Base-by-base conservation (phyloP, 2,113 vertebrate species). In the Dasyprocta punctata region DNA sequence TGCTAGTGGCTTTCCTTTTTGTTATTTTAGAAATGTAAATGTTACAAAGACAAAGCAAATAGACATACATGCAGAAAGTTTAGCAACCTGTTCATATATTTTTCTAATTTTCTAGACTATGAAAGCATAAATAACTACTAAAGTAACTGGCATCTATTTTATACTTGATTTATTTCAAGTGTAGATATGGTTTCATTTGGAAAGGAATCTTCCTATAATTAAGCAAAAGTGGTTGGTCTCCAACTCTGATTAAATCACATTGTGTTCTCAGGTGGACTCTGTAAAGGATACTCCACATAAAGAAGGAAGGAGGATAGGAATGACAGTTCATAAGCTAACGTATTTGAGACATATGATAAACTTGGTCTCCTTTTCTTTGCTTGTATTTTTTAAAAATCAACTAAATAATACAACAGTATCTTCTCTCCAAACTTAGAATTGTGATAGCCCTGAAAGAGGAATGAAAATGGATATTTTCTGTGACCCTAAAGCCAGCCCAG, bases 401-500 rank as follows among this genome's bases (percentile, higher is more conserved):
- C 56, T 95, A 63, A 90, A 61, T 86, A 92, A 97, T 90, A 92
- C 83, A 90, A 84, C 96, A 88, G 71, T 58, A 95, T 67, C 71
- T 95, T 95, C 24, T 63, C 19, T 88, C 93, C 60, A 95, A 85
- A 96, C 86, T 87, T 96, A 86, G 49, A 75, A 61, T 12, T 83
- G 2, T 60, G 93, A 88, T 92, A 75, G 41, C 73, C 85, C 83
- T 75, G 71, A 22, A 86, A 36, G 30, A 86, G 96, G 67, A 89
- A 87, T 20, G 95, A 82, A 11, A 5, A 83, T 89, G 56, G 84
- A 96, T 98, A 93, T 98, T 98, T 98, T 97, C 96, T 96, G 93
- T 0, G 75, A 82, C 92, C 89, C 90, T 58, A 89, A 92, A 89
- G 89, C 77, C 92, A 91, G 8, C 28, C 77, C 47, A 97, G 88